Evolutionary conservation across 1,140 invertebrate species (phyloP), one percentile per base, ranked within the genome.

Genomic region (Drosophila pandora): DNA sequence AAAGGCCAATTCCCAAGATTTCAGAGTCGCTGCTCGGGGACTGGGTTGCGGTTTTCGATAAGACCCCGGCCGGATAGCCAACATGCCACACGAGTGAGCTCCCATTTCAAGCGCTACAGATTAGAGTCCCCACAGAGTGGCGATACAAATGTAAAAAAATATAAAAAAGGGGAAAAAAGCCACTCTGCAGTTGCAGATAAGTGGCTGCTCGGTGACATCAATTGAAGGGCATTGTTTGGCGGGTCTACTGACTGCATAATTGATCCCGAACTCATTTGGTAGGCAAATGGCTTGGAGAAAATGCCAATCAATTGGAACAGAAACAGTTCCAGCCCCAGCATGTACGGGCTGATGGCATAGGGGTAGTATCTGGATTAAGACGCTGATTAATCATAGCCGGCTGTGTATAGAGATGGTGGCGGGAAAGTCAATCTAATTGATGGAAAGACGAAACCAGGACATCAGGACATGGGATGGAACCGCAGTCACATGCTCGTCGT

Each of bases 371-470:
- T 39, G 50, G 10, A 5, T 39, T 63, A 82, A 88, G 79, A 88
- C 84, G 84, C 83, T 89, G 88, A 88, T 88, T 88, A 88, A 88
- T 88, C 83, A 88, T 83, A 58, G 55, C 23, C 17, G 37, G 41
- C 61, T 50, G 17, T 28, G 25, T 1, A 28, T 28, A 6, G 25
- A 17, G 25, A 22, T 39, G 48, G 54, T 32, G 52, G 17, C 53
- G 57, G 73, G 50, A 78, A 77, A 88, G 83, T 87, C 83, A 88
- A 89, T 88, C 73, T 89, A 88, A 88, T 88, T 83, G 83, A 88
- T 88, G 76, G 76, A 63, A 63, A 47, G 56, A 64, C 48, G 41
- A 30, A 59, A 69, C 34, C 68, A 45, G 53, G 30, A 13, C 7
- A 8, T 21, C 68, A 73, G 59, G 56, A 71, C 34, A 83, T 81